Conservation (phyloP, 2,888 invertebrate genomes). For the Morpho deidamia region DNA sequence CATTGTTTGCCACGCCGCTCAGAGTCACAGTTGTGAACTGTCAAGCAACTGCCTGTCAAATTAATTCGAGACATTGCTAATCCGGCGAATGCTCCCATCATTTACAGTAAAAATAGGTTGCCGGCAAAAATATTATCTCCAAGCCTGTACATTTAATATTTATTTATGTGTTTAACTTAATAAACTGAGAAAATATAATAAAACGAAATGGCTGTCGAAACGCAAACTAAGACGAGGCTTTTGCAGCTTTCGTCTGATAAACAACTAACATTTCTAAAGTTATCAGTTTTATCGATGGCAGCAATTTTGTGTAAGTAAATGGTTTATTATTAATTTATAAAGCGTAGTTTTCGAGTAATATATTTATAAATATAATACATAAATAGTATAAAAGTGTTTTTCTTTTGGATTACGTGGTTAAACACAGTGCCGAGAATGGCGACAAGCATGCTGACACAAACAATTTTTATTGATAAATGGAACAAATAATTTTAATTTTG, state of each 20-base stretch:
- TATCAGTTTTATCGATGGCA: conserved; percentile 93
- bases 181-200: conserved; percentile 11
- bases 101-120: conserved; percentile 50
- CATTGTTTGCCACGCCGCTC: conserved; percentile 53
- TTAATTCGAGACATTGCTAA: conserved; percentile 18
- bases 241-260: conserved; percentile 68
- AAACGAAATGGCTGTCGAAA: conserved; percentile 59
- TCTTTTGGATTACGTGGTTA: conserved; percentile 18
- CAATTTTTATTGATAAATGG: conserved; percentile 1
- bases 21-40: conserved; percentile 32
- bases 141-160: conserved; percentile 21
- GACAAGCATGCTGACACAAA: conserved; percentile 14
- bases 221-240: conserved; percentile 53
- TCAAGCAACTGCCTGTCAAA: conserved; percentile 42
- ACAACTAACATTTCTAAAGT: conserved; percentile 78
- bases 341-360: too few relatives aligned
- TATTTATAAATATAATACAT: neutral
- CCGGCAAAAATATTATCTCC: conserved; percentile 48
- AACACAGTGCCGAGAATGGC: conserved; percentile 8
- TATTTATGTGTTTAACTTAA: conserved; percentile 32
- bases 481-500: too few relatives aligned
- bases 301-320: conserved; percentile 92
- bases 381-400: conserved; percentile 2
- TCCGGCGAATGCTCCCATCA: conserved; percentile 22
- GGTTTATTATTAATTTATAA: too few relatives aligned